A percentile compares a stretch with the other conserved stretches of the same genome.
Conservation (phyloP, 2,888 invertebrate species). For the Plagodis dolabraria region DNA sequence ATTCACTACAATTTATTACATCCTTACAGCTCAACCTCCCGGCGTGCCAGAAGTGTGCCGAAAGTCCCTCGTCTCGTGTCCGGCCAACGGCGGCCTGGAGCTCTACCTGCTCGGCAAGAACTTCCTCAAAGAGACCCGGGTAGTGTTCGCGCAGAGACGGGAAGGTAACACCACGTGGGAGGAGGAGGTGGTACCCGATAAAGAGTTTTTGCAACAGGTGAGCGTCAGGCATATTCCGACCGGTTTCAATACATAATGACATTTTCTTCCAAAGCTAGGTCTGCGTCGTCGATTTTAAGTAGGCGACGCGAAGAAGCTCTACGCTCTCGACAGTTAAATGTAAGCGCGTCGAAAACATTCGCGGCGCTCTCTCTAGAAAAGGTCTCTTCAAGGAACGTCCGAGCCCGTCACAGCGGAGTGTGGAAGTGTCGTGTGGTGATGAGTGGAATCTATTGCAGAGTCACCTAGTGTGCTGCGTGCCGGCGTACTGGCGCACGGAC, state of each 20-base stretch:
- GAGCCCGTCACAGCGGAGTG: not conserved
- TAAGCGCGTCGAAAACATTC: not conserved
- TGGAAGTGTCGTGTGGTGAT: conserved; percentile 5
- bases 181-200: conserved; percentile 92
- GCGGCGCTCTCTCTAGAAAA: not conserved
- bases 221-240: not conserved
- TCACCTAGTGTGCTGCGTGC: conserved; percentile 94
- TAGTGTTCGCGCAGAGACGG: conserved; percentile 89
- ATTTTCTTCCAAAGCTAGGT: not conserved
- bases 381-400: not conserved
- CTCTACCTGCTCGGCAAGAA: conserved; percentile 96
- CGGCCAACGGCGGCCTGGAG: conserved; percentile 92
- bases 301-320: not conserved
- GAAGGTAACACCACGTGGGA: conserved; percentile 89
- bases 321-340: not conserved
- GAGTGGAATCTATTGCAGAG: conserved; percentile 82
- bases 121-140: conserved; percentile 95
- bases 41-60: conserved; percentile 96
- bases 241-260: not conserved
- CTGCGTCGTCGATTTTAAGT: not conserved
- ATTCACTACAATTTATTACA: no score
- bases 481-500: conserved; percentile 89
- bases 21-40: conserved; percentile 92
- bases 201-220: conserved; percentile 95
- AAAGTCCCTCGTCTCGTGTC: conserved; percentile 92